Evolutionary conservation across 1,140 invertebrate species (phyloP), one percentile per base, ranked within the genome.

Genomic region (honey bee (Apis mellifera)): DNA sequence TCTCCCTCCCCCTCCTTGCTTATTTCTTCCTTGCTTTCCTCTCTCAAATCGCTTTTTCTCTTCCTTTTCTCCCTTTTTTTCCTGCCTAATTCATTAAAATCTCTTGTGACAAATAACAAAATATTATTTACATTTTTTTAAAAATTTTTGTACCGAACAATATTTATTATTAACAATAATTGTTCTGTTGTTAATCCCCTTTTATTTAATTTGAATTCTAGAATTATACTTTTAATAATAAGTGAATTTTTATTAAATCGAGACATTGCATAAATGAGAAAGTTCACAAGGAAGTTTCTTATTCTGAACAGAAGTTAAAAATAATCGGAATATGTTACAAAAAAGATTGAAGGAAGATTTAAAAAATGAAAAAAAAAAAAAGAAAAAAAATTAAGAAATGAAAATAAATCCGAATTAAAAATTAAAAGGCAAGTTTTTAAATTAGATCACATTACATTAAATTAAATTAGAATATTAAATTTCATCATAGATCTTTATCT

Each of bases 381-480:
- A 26, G 0, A n/a, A n/a, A 68, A 0, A 21, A 52, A 79, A 32
- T 15, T 82, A 32, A 19, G 9, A 5, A 1, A 26, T 21, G 13
- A 60, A 57, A 55, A n/a, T 57, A 57, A 21, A 64, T 15, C 4
- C 68, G 32, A 70, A n/a, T 69, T n/a, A 54, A 13, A 68, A n/a
- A 57, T 9, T n/a, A n/a, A n/a, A n/a, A 59, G 8, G 9, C 69
- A 9, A 13, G 17, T 82, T n/a, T 17, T 62, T 71, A 62, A 73
- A 50, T 66, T 75, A 81, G 54, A 23, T 74, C 26, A 57, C 55
- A 42, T 42, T 42, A 42, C 7, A 42, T 42, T 71, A 62, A 73
- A 50, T 66, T 75, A 81, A 50, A 23, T 74, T 42, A 57, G 55
- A 73, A n/a, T 21, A 59, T 83, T 54, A 86, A 77, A 68, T 74